phyloP scores from a whole-genome alignment of 2,888 invertebrate genomes.

The Phaedon cochleariae region DNA sequence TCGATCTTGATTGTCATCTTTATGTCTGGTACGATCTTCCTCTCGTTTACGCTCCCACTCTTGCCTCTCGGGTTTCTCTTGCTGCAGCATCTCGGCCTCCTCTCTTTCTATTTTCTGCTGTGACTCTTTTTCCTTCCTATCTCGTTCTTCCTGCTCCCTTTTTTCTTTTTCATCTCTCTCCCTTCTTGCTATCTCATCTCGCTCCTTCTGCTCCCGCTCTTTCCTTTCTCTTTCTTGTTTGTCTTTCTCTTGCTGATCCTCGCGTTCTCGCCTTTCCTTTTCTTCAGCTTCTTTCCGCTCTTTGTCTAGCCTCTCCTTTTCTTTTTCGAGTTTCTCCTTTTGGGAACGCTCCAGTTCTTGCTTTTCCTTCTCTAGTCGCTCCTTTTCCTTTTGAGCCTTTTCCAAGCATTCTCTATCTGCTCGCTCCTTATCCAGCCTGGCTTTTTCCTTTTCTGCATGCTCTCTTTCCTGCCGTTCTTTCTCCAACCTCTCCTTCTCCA shows the following conservation, averaged over 20 bases:
- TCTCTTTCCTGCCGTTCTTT: conserved; percentile 60
- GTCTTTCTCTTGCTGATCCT: conserved; percentile 47
- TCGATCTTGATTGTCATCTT: conserved; percentile 60
- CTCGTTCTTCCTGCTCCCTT: conserved; percentile 43
- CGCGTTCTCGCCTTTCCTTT: conserved; percentile 55
- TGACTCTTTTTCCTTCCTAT: conserved; percentile 43
- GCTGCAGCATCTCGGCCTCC: conserved; percentile 47
- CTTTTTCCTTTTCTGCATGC: conserved; percentile 52
- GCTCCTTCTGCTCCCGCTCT: conserved; percentile 44
- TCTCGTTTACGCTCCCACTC: conserved; percentile 57
- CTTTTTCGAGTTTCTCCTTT: conserved; percentile 1
- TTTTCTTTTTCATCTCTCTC: conserved; percentile 55
- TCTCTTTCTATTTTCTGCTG: conserved; percentile 52
- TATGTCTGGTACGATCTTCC: conserved; percentile 53
- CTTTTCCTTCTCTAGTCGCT: conserved; percentile 53
- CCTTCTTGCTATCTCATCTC: conserved; percentile 55
- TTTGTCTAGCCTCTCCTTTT: conserved; percentile 51
- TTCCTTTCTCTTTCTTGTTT: too few relatives aligned
- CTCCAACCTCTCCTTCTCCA: conserved; percentile 58
- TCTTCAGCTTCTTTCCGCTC: conserved; percentile 41
- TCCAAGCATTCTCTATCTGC: conserved; percentile 46
- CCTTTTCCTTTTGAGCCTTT: conserved; percentile 41
- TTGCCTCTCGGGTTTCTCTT: conserved; percentile 46
- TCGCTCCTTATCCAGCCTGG: conserved; percentile 25
- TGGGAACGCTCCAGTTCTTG: conserved; percentile 48